These are phyloP conservation scores for Aythya baeri DNA, from an alignment of 2,113 vertebrate genomes.

Conservation along the genomic window DNA sequence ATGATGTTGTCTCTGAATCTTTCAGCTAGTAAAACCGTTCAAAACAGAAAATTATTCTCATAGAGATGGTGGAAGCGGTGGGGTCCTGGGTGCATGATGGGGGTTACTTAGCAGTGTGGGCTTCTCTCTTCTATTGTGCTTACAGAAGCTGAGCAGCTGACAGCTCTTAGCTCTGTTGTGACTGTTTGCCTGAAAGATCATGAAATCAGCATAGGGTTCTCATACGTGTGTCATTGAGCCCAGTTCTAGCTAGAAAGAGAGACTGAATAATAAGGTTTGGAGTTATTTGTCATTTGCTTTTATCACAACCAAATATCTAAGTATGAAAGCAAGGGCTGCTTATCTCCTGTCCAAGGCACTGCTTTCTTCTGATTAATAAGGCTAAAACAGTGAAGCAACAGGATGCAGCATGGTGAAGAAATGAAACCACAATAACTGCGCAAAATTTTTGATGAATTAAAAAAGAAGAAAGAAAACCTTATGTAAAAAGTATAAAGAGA, in stretches of 20 bases:
- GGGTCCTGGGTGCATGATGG: neutral
- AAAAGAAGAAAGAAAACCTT: slow-evolving; percentile 38
- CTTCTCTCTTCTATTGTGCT: neutral
- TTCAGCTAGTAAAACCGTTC: neutral
- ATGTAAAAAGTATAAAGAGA: slow-evolving; percentile 52
- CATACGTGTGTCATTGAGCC: neutral
- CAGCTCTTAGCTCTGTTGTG: neutral
- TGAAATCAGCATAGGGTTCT: neutral
- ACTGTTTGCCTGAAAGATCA: neutral
- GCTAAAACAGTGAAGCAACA: neutral
- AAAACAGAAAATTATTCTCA: neutral
- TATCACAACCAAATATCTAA: slow-evolving; percentile 15
- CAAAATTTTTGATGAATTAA: slow-evolving; percentile 30
- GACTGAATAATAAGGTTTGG: neutral
- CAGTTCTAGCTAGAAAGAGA: neutral
- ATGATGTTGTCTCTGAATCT: neutral
- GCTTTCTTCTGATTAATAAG: neutral
- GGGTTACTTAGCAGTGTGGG: neutral
- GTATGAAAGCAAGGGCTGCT: neutral
- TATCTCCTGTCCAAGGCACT: neutral
- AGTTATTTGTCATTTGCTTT: neutral
- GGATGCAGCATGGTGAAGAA: neutral
- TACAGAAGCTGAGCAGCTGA: neutral
- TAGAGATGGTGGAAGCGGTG: neutral
- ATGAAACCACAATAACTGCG: slow-evolving; percentile 26